A percentile compares a stretch with the other conserved stretches of the same genome.
Evolutionary conservation across 2,797 vertebrate species (phyloP).

Genomic region (Echeneis naucrates): DNA sequence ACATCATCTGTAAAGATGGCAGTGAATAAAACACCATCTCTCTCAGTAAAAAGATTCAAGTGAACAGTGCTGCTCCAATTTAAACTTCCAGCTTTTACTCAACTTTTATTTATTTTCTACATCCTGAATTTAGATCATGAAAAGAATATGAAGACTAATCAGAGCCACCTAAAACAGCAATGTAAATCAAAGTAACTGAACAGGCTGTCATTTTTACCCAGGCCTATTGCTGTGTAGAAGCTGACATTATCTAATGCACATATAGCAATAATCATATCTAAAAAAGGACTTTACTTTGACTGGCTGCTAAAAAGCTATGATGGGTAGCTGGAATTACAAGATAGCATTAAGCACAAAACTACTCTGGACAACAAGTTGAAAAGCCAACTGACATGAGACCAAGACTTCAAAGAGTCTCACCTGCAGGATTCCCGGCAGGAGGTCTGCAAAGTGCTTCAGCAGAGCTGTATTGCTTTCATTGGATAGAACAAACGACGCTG

Average conservation of each 20-base stretch:
- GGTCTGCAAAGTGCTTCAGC: conserved; percentile 96
- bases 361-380: not conserved
- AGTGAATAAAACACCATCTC: not conserved
- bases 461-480: conserved; percentile 94
- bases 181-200: not conserved
- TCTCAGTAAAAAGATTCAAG: not conserved
- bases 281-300: not conserved
- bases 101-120: not conserved
- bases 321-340: not conserved
- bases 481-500: conserved; percentile 94
- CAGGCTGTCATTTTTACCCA: not conserved
- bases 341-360: not conserved
- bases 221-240: not conserved
- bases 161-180: not conserved
- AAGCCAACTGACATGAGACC: not conserved
- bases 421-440: conserved; percentile 96
- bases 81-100: not conserved
- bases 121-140: not conserved
- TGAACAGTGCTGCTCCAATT: not conserved
- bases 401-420: conserved; percentile 71
- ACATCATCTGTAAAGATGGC: not conserved
- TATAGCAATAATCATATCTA: not conserved
- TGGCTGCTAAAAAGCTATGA: conserved; percentile 15
- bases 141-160: not conserved
- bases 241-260: conserved; percentile 1